A percentile compares a stretch with the other conserved stretches of the same genome.
Evolutionary conservation across 2,888 invertebrate genomes (phyloP).

Genomic region (Oscheius sp.): DNA sequence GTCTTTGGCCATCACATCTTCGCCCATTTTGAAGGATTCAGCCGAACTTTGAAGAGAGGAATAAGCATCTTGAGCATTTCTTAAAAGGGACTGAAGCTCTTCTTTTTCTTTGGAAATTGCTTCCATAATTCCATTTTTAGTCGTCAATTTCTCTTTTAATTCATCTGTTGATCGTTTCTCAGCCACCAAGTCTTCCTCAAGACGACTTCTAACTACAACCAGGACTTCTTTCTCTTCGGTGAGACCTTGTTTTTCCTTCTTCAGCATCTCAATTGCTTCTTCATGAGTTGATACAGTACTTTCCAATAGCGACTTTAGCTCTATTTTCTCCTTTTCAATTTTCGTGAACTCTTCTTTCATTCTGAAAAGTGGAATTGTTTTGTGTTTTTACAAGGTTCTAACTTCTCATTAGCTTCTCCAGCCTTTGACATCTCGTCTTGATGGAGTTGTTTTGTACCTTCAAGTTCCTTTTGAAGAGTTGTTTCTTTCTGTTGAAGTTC

Average conservation of each 20-base stretch:
- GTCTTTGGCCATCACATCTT: slow-evolving; percentile 2
- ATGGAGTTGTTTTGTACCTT: neutral
- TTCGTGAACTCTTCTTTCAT: neutral
- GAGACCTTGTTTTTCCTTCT: neutral
- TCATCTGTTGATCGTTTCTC: neutral
- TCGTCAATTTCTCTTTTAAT: neutral
- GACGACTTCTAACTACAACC: neutral
- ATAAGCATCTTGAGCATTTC: neutral
- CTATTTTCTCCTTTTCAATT: neutral
- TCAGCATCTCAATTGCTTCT: no score
- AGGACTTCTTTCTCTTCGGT: neutral
- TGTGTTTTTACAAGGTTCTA: no score
- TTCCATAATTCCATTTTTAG: neutral
- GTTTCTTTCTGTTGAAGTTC: neutral
- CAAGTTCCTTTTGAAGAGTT: neutral
- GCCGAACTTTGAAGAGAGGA: neutral
- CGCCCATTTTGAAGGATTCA: slow-evolving; percentile 20
- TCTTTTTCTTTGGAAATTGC: neutral
- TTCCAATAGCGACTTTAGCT: no score
- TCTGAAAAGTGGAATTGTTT: no score
- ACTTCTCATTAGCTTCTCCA: neutral
- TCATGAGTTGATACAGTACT: no score
- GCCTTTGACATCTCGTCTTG: neutral
- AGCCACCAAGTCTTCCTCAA: neutral
- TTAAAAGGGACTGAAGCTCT: neutral